phyloP scores from a whole-genome alignment of 2,113 vertebrate genomes.

The Microcebus jonahi region DNA sequence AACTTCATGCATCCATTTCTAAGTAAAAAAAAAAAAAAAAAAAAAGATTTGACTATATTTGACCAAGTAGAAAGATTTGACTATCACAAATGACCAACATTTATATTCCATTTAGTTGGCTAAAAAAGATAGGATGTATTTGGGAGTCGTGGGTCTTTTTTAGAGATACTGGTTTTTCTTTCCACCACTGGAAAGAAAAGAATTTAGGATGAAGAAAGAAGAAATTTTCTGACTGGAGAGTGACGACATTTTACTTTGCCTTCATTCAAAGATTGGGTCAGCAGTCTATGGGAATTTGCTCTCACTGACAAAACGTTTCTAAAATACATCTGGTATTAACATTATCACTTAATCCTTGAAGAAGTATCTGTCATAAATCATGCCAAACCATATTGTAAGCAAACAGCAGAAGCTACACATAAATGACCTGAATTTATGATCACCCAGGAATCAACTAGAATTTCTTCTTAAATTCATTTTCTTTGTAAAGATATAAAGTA shows the following conservation, averaged over 20 bases:
- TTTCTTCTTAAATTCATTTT: conserved; percentile 13
- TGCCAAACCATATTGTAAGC: not conserved
- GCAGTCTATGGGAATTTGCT: not conserved
- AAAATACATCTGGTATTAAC: not conserved
- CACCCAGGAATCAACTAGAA: not conserved
- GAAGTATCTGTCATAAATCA: not conserved
- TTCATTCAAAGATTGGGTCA: not conserved
- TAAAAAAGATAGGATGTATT: not conserved
- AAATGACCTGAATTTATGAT: not conserved
- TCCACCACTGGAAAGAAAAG: not conserved
- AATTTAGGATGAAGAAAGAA: not conserved
- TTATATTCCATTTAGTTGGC: not conserved
- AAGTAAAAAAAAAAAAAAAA: not conserved
- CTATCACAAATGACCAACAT: not conserved
- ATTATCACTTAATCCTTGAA: not conserved
- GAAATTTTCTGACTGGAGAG: not conserved
- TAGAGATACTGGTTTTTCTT: not conserved
- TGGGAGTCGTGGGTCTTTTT: not conserved
- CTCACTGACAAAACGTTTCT: not conserved
- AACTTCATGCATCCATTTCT: not conserved
- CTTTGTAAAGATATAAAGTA: not conserved
- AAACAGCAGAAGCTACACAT: not conserved
- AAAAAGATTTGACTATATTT: not conserved
- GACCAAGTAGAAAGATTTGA: not conserved
- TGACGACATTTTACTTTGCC: not conserved